Evolutionary conservation across 2,113 vertebrate genomes (phyloP).

Genomic region (Bujurquina vittata): DNA sequence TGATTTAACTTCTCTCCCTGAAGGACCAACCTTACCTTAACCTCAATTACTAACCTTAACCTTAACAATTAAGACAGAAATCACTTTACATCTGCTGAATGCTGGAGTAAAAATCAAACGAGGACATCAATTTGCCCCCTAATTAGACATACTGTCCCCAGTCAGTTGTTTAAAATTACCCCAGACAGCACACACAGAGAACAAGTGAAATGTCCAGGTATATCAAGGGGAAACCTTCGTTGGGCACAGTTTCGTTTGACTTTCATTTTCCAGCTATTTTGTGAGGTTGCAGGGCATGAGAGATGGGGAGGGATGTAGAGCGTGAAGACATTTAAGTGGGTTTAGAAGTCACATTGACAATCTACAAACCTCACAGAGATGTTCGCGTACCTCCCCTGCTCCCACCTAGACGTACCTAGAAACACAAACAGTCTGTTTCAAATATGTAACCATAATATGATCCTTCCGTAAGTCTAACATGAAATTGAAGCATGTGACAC

Average conservation of each 20-base stretch:
- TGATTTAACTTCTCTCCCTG: constrained; percentile 9
- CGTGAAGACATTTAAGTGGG: constrained; percentile 73
- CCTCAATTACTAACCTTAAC: constrained; percentile 61
- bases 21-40: constrained; percentile 19
- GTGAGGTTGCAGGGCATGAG: constrained; percentile 53
- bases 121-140: constrained; percentile 27
- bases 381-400: constrained; percentile 37
- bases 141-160: constrained; percentile 35
- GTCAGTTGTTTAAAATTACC: constrained; percentile 19
- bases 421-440: background rate
- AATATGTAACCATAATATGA: background rate
- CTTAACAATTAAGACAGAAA: constrained; percentile 30
- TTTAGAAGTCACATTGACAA: constrained; percentile 49
- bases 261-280: constrained; percentile 53
- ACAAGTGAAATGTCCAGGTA: background rate
- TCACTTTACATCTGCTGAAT: constrained; percentile 17
- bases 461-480: background rate
- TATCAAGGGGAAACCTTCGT: constrained; percentile 15
- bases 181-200: background rate
- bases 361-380: constrained; percentile 39
- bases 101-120: constrained; percentile 21
- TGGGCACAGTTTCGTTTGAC: constrained; percentile 35
- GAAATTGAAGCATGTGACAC: background rate
- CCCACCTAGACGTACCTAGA: background rate
- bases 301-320: constrained; percentile 76